Percentiles rank a stretch among this genome's conserved stretches.
phyloP scores from a whole-genome alignment of 2,888 invertebrate genomes.

The Lathronympha strigana region DNA sequence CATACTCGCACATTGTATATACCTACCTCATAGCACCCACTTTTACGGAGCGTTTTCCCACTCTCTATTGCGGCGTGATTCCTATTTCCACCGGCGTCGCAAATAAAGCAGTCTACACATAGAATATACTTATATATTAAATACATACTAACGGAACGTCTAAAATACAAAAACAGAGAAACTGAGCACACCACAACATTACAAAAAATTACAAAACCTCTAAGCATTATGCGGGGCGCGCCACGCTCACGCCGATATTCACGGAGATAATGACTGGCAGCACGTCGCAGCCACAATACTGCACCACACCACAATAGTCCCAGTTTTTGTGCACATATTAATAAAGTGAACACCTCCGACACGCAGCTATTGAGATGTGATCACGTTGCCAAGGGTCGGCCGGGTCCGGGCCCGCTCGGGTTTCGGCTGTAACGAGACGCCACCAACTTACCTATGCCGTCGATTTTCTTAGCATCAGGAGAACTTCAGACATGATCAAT shows the following conservation, averaged over 20 bases:
- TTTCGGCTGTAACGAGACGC: constrained; percentile 30
- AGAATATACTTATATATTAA: too few relatives aligned
- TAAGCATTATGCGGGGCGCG: not conserved
- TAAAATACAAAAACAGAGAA: not conserved
- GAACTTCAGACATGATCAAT: not conserved
- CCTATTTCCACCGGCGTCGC: too few relatives aligned
- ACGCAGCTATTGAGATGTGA: constrained; percentile 21
- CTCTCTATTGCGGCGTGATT: too few relatives aligned
- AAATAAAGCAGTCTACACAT: too few relatives aligned
- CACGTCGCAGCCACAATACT: not conserved
- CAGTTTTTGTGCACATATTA: constrained; percentile 17
- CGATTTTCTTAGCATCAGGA: not conserved
- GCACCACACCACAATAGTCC: constrained; percentile 16
- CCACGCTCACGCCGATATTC: not conserved
- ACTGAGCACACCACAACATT: not conserved
- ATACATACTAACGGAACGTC: too few relatives aligned
- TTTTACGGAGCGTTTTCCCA: too few relatives aligned
- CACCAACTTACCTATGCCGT: constrained; percentile 16
- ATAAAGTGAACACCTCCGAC: constrained; percentile 31
- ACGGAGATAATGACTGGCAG: not conserved
- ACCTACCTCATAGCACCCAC: too few relatives aligned
- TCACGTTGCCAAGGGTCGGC: constrained; percentile 27
- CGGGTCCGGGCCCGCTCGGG: constrained; percentile 11
- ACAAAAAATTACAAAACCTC: not conserved
- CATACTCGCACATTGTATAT: too few relatives aligned